A percentile compares a stretch with the other conserved stretches of the same genome.
These are phyloP conservation scores for Alethe castanea DNA, from an alignment of 2,113 vertebrate genomes.

Conservation along the genomic window DNA sequence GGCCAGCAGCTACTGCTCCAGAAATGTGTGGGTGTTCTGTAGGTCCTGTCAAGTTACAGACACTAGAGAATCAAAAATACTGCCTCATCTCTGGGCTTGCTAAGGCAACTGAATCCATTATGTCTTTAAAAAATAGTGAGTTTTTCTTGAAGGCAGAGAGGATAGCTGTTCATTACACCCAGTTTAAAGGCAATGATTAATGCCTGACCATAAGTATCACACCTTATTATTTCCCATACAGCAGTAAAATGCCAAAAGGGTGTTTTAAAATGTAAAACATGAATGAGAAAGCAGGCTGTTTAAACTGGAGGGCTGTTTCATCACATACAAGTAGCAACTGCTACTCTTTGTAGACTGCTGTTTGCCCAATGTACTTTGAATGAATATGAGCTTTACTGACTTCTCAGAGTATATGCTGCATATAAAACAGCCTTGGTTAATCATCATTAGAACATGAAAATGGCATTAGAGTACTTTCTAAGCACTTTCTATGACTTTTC, in stretches of 20 bases:
- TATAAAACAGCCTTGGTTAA: not conserved
- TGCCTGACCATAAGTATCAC: not conserved
- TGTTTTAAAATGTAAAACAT: not conserved
- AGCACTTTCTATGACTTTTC: not conserved
- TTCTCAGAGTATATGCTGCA: not conserved
- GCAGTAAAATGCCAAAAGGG: not conserved
- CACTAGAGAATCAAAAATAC: not conserved
- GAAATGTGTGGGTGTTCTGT: not conserved
- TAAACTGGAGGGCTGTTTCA: not conserved
- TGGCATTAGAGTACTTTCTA: not conserved
- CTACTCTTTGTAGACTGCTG: not conserved
- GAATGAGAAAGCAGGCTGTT: not conserved
- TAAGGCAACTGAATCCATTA: not conserved
- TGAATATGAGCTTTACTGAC: not conserved
- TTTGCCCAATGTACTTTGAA: not conserved
- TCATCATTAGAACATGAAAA: not conserved
- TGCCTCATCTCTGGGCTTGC: not conserved
- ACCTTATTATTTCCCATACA: not conserved
- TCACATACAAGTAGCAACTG: not conserved
- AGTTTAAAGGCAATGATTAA: not conserved
- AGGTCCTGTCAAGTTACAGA: not conserved
- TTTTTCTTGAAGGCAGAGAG: not conserved
- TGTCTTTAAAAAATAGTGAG: not conserved
- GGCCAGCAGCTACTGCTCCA: not conserved
- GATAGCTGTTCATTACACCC: not conserved